phyloP scores from a whole-genome alignment of 2,888 invertebrate genomes.

The Homarus gammarus region DNA sequence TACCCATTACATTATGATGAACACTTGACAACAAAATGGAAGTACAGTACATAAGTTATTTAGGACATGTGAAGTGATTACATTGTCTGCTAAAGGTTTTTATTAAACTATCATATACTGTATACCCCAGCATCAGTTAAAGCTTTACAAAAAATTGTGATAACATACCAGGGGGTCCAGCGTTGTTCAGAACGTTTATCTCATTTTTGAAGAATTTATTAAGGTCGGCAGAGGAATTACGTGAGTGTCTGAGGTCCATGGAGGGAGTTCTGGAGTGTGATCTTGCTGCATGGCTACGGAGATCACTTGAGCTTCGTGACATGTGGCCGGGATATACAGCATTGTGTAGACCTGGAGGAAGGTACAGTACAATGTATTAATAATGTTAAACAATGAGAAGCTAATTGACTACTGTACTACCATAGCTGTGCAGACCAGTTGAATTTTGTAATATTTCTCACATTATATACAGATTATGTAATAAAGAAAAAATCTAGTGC shows the following conservation, averaged over 20 bases:
- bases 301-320: constrained; percentile 77
- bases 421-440: no score
- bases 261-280: constrained; percentile 91
- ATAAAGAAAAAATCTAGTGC: no score
- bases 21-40: no score
- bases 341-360: constrained; percentile 42
- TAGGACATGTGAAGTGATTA: no score
- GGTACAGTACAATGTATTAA: no score
- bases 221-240: constrained; percentile 87
- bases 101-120: no score
- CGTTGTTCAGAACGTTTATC: constrained; percentile 85
- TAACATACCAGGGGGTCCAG: constrained; percentile 81
- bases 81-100: no score
- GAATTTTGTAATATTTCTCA: no score
- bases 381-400: neutral
- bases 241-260: constrained; percentile 85
- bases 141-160: neutral
- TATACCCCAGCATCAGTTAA: no score
- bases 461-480: no score
- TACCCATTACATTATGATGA: no score
- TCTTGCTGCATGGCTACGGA: constrained; percentile 67
- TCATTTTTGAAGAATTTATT: constrained; percentile 87
- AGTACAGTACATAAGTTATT: no score
- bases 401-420: neutral
- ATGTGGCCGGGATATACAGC: constrained; percentile 54